These are phyloP conservation scores for Cheilosia impressa DNA, from an alignment of 2,888 invertebrate genomes.

Conservation along the genomic window DNA sequence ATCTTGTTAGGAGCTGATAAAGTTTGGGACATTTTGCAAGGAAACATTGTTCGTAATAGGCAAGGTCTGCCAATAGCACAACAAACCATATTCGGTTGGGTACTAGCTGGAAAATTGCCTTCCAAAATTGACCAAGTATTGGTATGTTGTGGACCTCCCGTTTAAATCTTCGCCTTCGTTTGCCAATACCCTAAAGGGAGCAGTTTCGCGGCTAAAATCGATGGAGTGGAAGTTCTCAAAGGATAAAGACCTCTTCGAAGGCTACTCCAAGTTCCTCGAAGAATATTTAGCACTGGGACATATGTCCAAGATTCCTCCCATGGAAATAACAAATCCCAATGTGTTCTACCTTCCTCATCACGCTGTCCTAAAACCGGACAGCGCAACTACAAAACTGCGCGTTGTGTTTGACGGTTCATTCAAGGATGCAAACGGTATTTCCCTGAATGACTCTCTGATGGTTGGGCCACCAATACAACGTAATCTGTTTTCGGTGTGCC, in stretches of 20 bases:
- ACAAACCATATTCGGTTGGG: constrained; percentile 1
- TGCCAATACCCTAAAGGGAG: neutral
- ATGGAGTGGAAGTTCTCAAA: neutral
- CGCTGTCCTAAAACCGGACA: constrained; percentile 62
- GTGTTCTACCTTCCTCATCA: constrained; percentile 71
- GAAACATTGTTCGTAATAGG: constrained; percentile 15
- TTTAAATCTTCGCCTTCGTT: constrained; percentile 26
- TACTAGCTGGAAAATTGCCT: neutral
- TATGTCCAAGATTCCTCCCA: constrained; percentile 40
- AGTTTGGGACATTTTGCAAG: constrained; percentile 49
- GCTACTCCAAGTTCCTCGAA: constrained; percentile 48
- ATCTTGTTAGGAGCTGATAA: constrained; percentile 62
- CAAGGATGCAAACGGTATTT: constrained; percentile 1
- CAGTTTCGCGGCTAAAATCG: neutral
- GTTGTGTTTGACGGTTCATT: constrained; percentile 59
- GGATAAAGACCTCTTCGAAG: neutral
- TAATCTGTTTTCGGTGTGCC: too few species aligned
- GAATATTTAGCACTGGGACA: constrained; percentile 66
- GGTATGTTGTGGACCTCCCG: constrained; percentile 53
- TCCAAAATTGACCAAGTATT: constrained; percentile 4
- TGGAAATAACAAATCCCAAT: constrained; percentile 41
- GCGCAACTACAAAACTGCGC: constrained; percentile 61
- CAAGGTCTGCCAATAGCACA: constrained; percentile 7
- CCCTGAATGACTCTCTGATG: too few species aligned
- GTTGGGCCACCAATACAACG: constrained; percentile 34